Conservation (phyloP, 2,113 vertebrate species). For the Telmatochromis sp. region DNA sequence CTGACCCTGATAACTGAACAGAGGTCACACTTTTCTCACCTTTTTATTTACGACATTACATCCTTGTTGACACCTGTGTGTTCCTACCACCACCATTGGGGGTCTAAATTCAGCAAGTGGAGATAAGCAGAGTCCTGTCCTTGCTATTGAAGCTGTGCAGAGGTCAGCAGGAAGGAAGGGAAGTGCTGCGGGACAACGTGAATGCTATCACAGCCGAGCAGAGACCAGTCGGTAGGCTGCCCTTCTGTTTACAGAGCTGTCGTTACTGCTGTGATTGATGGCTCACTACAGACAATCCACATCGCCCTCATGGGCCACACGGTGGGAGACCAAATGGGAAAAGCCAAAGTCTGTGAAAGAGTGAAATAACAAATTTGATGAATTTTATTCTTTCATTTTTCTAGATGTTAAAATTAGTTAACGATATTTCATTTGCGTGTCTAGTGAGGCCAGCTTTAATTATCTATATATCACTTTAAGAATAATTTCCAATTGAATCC, state of each 20-base stretch:
- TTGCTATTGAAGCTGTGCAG: conserved; percentile 14
- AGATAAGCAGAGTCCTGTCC: conserved; percentile 46
- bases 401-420: background rate
- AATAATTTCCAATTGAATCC: background rate
- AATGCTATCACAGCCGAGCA: conserved; percentile 56
- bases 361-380: background rate
- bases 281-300: conserved; percentile 7
- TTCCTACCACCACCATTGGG: background rate
- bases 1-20: background rate
- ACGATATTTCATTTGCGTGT: background rate
- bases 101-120: conserved; percentile 23
- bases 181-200: conserved; percentile 28
- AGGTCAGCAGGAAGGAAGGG: conserved; percentile 56
- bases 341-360: background rate
- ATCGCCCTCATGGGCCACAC: background rate
- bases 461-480: background rate
- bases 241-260: conserved; percentile 47
- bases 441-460: background rate
- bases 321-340: background rate
- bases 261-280: conserved; percentile 44
- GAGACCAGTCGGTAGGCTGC: conserved; percentile 6
- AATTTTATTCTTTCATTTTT: background rate
- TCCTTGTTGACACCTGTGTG: conserved; percentile 1
- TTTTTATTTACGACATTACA: background rate
- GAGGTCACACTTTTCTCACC: background rate